Conservation (phyloP, 2,888 invertebrate genomes). For the Sclerodermus sp. region DNA sequence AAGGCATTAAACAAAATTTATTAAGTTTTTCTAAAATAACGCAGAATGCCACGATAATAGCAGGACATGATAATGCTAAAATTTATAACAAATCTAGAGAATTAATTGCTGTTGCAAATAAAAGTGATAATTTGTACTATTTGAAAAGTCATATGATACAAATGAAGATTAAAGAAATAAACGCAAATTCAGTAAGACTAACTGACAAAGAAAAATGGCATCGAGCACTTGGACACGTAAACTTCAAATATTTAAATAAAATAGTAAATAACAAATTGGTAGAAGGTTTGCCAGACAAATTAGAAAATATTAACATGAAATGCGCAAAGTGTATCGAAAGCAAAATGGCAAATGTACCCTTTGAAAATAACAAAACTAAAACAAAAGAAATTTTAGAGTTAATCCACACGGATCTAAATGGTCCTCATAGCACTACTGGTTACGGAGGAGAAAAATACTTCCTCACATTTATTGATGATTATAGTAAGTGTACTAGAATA, state of each 20-base stretch:
- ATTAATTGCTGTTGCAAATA: conserved; percentile 9
- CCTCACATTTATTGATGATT: conserved; percentile 14
- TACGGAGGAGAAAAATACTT: conserved; percentile 17
- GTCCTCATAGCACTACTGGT: conserved; percentile 9
- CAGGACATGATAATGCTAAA: conserved; percentile 8
- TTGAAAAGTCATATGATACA: conserved; percentile 6
- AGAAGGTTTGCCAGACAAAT: conserved; percentile 7
- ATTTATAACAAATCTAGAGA: conserved; percentile 9
- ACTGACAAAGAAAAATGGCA: conserved; percentile 19
- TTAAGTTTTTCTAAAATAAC: conserved; percentile 14
- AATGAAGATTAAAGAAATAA: not conserved
- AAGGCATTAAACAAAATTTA: conserved; percentile 9
- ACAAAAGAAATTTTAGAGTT: conserved; percentile 6
- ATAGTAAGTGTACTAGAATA: conserved; percentile 10
- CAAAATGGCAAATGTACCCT: conserved; percentile 13
- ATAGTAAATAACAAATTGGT: conserved; percentile 4
- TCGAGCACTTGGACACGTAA: conserved; percentile 16
- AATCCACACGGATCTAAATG: conserved; percentile 10
- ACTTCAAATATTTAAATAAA: conserved; percentile 12
- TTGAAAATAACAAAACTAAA: conserved; percentile 18
- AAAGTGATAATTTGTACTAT: conserved; percentile 4
- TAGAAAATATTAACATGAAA: conserved; percentile 7
- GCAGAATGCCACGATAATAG: conserved; percentile 3
- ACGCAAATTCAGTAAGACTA: not conserved
- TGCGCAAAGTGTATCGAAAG: conserved; percentile 7